Percentiles rank a stretch among this genome's conserved stretches.
These are phyloP conservation scores for Dendropsophus ebraccatus DNA, from an alignment of 2,113 vertebrate species.

Conservation along the genomic window DNA sequence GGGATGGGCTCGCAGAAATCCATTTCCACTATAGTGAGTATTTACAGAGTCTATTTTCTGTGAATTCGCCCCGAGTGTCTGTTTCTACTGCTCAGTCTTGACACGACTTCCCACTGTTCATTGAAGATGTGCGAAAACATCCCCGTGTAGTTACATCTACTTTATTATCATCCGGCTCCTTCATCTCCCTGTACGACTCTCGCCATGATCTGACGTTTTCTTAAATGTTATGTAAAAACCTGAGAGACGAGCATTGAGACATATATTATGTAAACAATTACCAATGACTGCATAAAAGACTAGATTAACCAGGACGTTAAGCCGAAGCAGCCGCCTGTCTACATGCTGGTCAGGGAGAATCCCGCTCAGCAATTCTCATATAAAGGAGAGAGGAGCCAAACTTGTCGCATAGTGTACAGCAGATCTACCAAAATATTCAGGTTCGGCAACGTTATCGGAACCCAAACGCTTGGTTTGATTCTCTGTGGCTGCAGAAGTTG, in stretches of 20 bases:
- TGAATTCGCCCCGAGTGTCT: slow-evolving; percentile 12
- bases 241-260: not conserved
- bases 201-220: not conserved
- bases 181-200: not conserved
- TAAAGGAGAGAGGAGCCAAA: not conserved
- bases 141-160: not conserved
- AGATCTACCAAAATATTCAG: too few species aligned
- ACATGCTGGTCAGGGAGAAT: not conserved
- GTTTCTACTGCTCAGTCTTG: not conserved
- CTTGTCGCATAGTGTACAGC: too few species aligned
- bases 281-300: not conserved
- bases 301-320: not conserved
- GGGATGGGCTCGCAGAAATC: not conserved
- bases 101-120: slow-evolving; percentile 15
- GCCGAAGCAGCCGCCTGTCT: not conserved
- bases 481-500: too few species aligned
- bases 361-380: too few species aligned
- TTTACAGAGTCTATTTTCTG: not conserved
- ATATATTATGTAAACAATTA: slow-evolving; percentile 7
- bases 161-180: not conserved
- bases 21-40: not conserved
- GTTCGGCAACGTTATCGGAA: too few species aligned
- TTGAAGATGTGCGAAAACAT: not conserved
- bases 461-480: too few species aligned
- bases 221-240: not conserved